Conservation (phyloP, 2,888 invertebrate genomes). For the Nephrotoma flavescens region DNA sequence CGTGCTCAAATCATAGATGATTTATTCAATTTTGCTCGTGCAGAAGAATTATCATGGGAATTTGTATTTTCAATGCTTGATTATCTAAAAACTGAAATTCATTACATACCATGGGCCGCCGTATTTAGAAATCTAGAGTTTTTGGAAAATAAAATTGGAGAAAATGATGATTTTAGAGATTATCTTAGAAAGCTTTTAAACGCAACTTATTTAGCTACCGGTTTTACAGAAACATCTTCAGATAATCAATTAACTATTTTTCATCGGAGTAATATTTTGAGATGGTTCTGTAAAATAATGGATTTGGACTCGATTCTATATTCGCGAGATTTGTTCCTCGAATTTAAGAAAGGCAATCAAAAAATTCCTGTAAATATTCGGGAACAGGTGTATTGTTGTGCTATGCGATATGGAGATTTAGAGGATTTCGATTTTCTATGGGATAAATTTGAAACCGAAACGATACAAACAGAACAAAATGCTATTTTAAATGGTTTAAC, state of each 20-base stretch:
- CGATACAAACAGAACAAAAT: constrained; percentile 53
- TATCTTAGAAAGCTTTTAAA: constrained; percentile 6
- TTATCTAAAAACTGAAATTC: constrained; percentile 51
- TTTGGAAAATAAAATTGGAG: constrained; percentile 20
- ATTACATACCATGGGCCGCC: constrained; percentile 65
- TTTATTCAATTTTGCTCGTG: constrained; percentile 53
- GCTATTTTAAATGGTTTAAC: constrained; percentile 49
- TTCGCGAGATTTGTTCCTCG: not conserved
- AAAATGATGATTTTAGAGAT: constrained; percentile 7
- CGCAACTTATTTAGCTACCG: constrained; percentile 34
- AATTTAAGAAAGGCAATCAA: not conserved
- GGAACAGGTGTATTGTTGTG: constrained; percentile 59
- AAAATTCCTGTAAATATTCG: constrained; percentile 49
- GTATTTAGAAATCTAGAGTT: constrained; percentile 36
- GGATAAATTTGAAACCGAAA: constrained; percentile 39
- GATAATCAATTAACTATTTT: constrained; percentile 42
- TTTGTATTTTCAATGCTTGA: constrained; percentile 48
- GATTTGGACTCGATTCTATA: not conserved
- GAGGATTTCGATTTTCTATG: constrained; percentile 51
- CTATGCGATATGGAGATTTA: constrained; percentile 43
- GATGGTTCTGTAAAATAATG: constrained; percentile 43
- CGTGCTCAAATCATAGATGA: constrained; percentile 66
- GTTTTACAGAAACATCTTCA: constrained; percentile 27
- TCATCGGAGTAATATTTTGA: constrained; percentile 41
- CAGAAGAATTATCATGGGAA: constrained; percentile 41